These are phyloP conservation scores for Sisyra nigra DNA, from an alignment of 2,888 invertebrate genomes.

Conservation along the genomic window DNA sequence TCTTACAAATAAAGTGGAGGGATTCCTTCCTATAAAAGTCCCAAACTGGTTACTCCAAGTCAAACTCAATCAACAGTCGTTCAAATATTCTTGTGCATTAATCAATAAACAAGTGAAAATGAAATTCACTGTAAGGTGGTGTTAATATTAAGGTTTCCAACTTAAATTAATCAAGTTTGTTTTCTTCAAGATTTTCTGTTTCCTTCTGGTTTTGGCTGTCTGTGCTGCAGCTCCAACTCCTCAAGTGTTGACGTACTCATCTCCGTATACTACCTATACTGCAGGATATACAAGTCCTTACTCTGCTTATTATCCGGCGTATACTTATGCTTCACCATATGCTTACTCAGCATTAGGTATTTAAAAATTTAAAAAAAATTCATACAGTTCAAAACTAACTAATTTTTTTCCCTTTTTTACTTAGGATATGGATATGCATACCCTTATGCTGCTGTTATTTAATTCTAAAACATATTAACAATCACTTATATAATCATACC, in stretches of 20 bases:
- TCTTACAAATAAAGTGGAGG: no score
- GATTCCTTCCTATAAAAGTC: no score
- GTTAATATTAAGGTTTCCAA: not conserved
- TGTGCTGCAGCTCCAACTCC: slow-evolving; percentile 5
- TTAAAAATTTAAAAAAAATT: not conserved
- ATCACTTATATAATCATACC: no score
- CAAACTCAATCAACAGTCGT: not conserved
- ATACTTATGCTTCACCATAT: not conserved
- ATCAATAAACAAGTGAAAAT: not conserved
- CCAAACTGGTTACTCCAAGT: no score
- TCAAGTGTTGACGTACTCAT: slow-evolving; percentile 3
- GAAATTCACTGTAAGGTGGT: slow-evolving; percentile 6
- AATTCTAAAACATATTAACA: not conserved
- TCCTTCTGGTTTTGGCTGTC: not conserved
- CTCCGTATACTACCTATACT: not conserved
- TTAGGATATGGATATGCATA: slow-evolving; percentile 1
- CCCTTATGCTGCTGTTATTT: slow-evolving; percentile 14
- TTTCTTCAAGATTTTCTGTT: slow-evolving; percentile 1
- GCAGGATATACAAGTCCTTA: not conserved
- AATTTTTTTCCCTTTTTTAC: not conserved
- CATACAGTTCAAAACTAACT: not conserved
- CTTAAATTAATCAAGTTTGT: not conserved
- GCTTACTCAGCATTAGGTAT: not conserved
- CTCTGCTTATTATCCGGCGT: not conserved
- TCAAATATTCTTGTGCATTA: not conserved